Conservation (phyloP, 2,888 invertebrate genomes). For the Campoplex nolae region DNA sequence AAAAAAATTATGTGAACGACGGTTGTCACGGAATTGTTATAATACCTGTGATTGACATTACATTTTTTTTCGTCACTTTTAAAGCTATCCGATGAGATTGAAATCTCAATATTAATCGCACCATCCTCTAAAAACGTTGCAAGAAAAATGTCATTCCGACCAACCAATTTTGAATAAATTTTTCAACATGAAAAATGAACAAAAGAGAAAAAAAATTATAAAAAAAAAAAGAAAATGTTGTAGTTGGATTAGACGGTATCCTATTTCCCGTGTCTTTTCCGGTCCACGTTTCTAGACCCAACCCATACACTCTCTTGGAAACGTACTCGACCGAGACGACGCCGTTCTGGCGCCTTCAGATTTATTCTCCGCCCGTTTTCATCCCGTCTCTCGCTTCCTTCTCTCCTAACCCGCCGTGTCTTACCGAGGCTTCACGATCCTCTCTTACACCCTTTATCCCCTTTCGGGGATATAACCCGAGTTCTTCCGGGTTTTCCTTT, state of each 20-base stretch:
- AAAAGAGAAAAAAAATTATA: not conserved
- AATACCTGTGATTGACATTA: too few species aligned
- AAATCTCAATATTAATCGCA: not conserved
- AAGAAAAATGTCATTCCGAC: not conserved
- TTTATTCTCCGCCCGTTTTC: conserved; percentile 71
- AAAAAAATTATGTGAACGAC: not conserved
- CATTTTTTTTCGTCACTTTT: not conserved
- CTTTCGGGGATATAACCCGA: conserved; percentile 65
- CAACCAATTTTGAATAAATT: not conserved
- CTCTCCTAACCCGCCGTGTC: conserved; percentile 38
- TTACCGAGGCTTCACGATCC: conserved; percentile 47
- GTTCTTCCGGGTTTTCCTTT: conserved; percentile 72
- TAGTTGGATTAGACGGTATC: conserved; percentile 44
- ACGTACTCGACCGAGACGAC: conserved; percentile 72
- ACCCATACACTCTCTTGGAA: conserved; percentile 44
- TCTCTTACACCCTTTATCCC: conserved; percentile 52
- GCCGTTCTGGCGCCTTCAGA: conserved; percentile 80
- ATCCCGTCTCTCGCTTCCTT: conserved; percentile 54
- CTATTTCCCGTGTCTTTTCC: conserved; percentile 53
- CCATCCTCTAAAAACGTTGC: not conserved
- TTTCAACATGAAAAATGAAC: conserved; percentile 1
- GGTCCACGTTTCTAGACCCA: conserved; percentile 4
- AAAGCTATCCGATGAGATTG: not conserved
- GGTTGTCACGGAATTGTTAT: not conserved
- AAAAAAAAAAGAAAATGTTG: conserved; percentile 18